These are phyloP conservation scores for Oscarella lobularis DNA, from an alignment of 37 sponge, comb jelly and placozoan species.

Conservation along the genomic window DNA sequence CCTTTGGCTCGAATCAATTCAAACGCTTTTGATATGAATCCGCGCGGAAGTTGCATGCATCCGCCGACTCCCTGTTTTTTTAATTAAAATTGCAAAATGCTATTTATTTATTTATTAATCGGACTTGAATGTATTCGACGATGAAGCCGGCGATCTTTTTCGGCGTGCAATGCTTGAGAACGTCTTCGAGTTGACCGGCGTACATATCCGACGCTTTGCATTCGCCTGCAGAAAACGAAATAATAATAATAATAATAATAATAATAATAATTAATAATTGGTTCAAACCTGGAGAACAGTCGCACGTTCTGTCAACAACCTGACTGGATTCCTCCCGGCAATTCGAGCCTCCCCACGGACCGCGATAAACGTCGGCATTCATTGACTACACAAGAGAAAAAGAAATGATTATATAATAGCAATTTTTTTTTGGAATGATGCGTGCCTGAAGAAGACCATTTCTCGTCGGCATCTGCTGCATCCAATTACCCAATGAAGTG, in stretches of 20 bases:
- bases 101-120: constrained; percentile 3
- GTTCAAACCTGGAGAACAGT: constrained; percentile 40
- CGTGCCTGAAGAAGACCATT: neutral
- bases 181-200: constrained; percentile 62
- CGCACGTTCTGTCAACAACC: constrained; percentile 26
- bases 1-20: constrained; percentile 55
- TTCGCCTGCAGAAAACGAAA: constrained; percentile 14
- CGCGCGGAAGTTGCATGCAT: constrained; percentile 58
- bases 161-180: constrained; percentile 51
- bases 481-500: constrained; percentile 56
- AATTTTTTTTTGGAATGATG: neutral
- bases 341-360: constrained; percentile 85
- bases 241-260: neutral
- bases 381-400: constrained; percentile 33
- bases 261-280: neutral
- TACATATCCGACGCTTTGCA: constrained; percentile 67
- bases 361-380: constrained; percentile 85
- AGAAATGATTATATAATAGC: neutral
- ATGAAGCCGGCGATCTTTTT: constrained; percentile 78
- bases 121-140: constrained; percentile 78
- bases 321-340: constrained; percentile 69
- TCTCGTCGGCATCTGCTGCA: constrained; percentile 31
- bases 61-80: constrained; percentile 71
- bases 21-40: constrained; percentile 49
- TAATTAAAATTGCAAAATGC: neutral